Percentiles rank a stretch among this genome's conserved stretches.
Conservation (phyloP, 2,888 invertebrate species). For the Drosophila nr. perissopoda region DNA sequence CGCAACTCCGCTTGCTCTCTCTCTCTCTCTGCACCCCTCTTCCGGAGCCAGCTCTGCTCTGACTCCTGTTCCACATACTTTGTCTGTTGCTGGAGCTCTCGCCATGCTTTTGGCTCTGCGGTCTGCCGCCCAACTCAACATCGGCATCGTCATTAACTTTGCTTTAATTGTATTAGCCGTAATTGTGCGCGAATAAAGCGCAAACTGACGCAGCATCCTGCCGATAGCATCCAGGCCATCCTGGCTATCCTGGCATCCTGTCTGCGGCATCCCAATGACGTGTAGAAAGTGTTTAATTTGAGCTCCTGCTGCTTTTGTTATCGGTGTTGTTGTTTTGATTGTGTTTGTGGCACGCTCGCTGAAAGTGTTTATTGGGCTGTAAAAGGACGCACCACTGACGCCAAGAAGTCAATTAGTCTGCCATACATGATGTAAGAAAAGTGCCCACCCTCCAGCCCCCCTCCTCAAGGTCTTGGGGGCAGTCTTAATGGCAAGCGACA, state of each 20-base stretch:
- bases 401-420: conserved; percentile 73
- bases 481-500: conserved; percentile 19
- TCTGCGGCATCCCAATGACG: conserved; percentile 29
- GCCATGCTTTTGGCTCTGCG: conserved; percentile 33
- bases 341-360: conserved; percentile 40
- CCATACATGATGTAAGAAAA: conserved; percentile 41
- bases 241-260: conserved; percentile 11
- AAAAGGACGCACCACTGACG: conserved; percentile 61
- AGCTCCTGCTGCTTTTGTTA: conserved; percentile 18
- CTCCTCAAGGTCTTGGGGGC: background rate
- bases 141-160: conserved; percentile 60
- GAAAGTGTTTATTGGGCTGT: conserved; percentile 77
- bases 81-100: background rate
- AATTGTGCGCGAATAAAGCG: conserved; percentile 75
- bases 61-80: background rate
- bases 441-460: background rate
- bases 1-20: background rate
- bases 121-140: conserved; percentile 40
- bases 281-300: conserved; percentile 43
- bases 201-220: conserved; percentile 44
- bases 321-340: conserved; percentile 20
- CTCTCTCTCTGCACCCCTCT: background rate
- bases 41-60: background rate
- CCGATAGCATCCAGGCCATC: conserved; percentile 4
- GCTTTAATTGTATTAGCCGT: conserved; percentile 76